Evolutionary conservation across 2,797 vertebrate genomes (phyloP).

Genomic region (Liparis tanakae): DNA sequence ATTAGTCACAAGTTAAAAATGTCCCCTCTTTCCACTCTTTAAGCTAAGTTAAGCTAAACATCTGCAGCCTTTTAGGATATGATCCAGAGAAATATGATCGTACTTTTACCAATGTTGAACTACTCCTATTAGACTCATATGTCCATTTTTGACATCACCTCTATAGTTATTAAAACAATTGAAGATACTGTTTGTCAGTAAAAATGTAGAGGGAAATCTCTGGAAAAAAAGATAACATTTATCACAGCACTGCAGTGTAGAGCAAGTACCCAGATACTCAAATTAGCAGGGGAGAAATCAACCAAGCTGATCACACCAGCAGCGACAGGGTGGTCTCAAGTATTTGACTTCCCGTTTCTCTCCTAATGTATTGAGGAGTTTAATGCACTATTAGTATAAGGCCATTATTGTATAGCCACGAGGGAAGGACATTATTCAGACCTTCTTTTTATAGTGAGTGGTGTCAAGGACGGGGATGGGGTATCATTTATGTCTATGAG

Average conservation of each 20-base stretch:
- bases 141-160: no score
- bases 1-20: no score
- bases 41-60: no score
- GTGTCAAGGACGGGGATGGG: conserved; percentile 70
- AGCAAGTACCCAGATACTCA: conserved; percentile 4
- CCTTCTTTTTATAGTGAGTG: conserved; percentile 72
- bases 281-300: conserved; percentile 13
- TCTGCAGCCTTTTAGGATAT: not conserved
- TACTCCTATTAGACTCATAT: not conserved
- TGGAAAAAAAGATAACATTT: not conserved
- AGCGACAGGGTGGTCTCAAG: not conserved
- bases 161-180: not conserved
- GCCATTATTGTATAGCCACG: conserved; percentile 65
- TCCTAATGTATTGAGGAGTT: conserved; percentile 53
- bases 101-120: not conserved
- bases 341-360: conserved; percentile 35
- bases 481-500: conserved; percentile 54
- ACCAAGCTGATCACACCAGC: conserved; percentile 6
- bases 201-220: not conserved
- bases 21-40: no score
- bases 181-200: not conserved
- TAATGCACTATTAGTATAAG: conserved; percentile 55
- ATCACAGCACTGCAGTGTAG: not conserved
- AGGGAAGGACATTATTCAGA: conserved; percentile 69
- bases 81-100: not conserved